phyloP scores from a whole-genome alignment of 2,888 invertebrate genomes.

The Aspidiotus rigidus region DNA sequence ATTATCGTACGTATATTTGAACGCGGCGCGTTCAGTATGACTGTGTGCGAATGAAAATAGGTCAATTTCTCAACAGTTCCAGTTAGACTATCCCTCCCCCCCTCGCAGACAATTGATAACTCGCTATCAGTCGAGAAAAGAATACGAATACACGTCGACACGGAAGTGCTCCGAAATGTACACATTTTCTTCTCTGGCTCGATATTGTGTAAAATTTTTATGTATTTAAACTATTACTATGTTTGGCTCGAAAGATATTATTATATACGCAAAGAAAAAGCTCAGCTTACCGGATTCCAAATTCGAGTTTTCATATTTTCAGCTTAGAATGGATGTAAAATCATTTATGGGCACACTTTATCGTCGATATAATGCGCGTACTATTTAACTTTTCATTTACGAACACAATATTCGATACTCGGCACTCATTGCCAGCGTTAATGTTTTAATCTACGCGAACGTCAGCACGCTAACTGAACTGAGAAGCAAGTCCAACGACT shows the following conservation, averaged over 20 bases:
- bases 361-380: slow-evolving; percentile 7
- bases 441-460: slow-evolving; percentile 18
- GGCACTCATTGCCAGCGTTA: neutral
- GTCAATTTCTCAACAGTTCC: too few species aligned
- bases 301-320: slow-evolving; percentile 20
- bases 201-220: too few species aligned
- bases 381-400: slow-evolving; percentile 1
- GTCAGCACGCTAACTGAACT: slow-evolving; percentile 8
- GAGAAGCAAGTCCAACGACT: slow-evolving; percentile 18
- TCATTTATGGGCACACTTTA: neutral
- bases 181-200: too few species aligned
- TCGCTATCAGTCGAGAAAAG: too few species aligned
- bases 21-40: too few species aligned
- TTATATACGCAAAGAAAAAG: neutral
- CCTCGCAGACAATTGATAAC: too few species aligned
- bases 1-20: too few species aligned
- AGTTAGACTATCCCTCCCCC: too few species aligned
- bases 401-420: neutral
- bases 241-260: neutral
- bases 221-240: too few species aligned
- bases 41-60: too few species aligned
- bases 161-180: too few species aligned
- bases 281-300: slow-evolving; percentile 22
- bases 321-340: slow-evolving; percentile 1
- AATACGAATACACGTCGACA: too few species aligned